Conservation (phyloP, 2,113 vertebrate species). For the Peucedramus taeniatus region DNA sequence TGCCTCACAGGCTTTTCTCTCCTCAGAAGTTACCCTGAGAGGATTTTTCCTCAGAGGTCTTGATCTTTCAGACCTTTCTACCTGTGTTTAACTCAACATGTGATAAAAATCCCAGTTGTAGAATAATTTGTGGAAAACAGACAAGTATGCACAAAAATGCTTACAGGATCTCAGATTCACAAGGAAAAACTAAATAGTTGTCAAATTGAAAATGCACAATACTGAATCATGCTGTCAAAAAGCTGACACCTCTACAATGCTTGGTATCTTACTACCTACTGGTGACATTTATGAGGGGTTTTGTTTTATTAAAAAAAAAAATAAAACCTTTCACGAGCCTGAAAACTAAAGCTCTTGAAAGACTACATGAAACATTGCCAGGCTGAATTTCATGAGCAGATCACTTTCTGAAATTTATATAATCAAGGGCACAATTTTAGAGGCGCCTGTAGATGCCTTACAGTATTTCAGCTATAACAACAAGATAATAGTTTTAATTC, state of each 20-base stretch:
- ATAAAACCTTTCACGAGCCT: not conserved
- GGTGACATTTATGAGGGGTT: not conserved
- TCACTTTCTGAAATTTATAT: not conserved
- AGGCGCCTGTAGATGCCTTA: not conserved
- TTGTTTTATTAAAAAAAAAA: not conserved
- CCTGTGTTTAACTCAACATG: not conserved
- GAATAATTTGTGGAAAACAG: not conserved
- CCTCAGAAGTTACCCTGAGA: not conserved
- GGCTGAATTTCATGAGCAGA: not conserved
- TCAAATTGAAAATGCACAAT: conserved; percentile 22
- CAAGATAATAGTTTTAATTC: not conserved
- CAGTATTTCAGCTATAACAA: not conserved
- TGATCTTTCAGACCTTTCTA: conserved; percentile 38
- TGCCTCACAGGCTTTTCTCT: not conserved
- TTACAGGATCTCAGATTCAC: not conserved
- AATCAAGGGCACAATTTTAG: not conserved
- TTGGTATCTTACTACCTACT: conserved; percentile 19
- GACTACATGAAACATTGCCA: not conserved
- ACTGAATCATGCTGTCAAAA: conserved; percentile 44
- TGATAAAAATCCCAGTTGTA: conserved; percentile 7
- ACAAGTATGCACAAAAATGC: not conserved
- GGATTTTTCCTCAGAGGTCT: not conserved
- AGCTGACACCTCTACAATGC: conserved; percentile 32
- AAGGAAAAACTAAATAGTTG: not conserved
- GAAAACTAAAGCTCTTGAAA: not conserved